Percentiles rank a stretch among this genome's conserved stretches.
Evolutionary conservation across 2,113 vertebrate species (phyloP).

Genomic region (Okapia johnstoni): DNA sequence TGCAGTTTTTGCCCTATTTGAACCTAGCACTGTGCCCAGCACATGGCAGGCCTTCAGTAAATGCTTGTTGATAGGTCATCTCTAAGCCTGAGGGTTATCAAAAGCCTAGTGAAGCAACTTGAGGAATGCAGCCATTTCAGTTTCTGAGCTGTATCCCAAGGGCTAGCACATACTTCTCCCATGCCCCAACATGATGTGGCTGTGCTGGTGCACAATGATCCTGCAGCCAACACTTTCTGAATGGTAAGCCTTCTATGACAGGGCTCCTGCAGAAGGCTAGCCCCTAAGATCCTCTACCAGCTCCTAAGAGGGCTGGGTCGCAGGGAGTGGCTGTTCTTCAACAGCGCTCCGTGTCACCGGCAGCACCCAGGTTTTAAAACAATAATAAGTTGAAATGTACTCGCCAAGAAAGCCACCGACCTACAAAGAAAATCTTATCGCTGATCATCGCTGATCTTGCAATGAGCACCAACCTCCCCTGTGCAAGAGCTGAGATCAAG

Average conservation of each 20-base stretch:
- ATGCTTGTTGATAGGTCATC: slow-evolving; percentile 1
- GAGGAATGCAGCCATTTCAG: background rate
- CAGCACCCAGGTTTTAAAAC: slow-evolving; percentile 60
- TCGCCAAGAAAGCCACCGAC: slow-evolving; percentile 67
- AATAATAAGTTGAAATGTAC: slow-evolving; percentile 71
- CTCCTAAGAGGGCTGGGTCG: slow-evolving; percentile 21
- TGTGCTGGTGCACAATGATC: background rate
- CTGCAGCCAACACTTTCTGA: slow-evolving; percentile 8
- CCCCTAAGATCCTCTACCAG: background rate
- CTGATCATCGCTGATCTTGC: slow-evolving; percentile 74
- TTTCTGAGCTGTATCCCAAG: background rate
- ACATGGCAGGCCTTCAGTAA: slow-evolving; percentile 37
- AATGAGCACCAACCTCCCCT: slow-evolving; percentile 67
- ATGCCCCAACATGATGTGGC: background rate
- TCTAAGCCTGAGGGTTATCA: background rate
- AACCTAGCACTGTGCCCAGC: slow-evolving; percentile 24
- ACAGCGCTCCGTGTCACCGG: slow-evolving; percentile 34
- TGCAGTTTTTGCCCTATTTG: background rate
- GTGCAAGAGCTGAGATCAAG: slow-evolving; percentile 74
- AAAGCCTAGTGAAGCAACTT: background rate
- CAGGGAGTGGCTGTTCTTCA: slow-evolving; percentile 49
- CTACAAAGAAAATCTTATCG: slow-evolving; percentile 73
- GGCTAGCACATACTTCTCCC: background rate
- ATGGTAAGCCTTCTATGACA: background rate
- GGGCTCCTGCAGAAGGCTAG: background rate